These are phyloP conservation scores for Astropecten irregularis DNA, from an alignment of 53 echinoderm and acorn worm genomes.

Conservation along the genomic window DNA sequence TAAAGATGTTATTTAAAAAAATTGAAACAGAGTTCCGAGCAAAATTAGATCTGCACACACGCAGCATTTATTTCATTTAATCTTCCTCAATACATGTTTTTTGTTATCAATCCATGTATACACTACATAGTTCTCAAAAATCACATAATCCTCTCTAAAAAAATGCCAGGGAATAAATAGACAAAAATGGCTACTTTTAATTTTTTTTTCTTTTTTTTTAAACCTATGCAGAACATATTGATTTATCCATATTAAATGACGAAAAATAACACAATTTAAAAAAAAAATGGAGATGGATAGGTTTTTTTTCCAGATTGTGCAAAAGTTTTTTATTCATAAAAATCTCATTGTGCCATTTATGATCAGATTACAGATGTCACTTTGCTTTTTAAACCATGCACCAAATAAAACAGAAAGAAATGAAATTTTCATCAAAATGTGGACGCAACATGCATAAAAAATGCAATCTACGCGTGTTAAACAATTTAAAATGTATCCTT, in stretches of 20 bases:
- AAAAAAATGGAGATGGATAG: neutral
- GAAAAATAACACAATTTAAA: neutral
- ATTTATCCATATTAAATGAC: neutral
- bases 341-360: no score
- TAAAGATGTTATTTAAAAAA: neutral
- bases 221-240: slow-evolving; percentile 39
- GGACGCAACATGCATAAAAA: neutral
- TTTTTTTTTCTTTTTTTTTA: neutral
- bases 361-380: neutral
- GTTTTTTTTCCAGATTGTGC: neutral
- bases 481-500: no score
- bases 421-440: neutral
- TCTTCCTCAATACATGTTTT: slow-evolving; percentile 57
- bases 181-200: slow-evolving; percentile 41
- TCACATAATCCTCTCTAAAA: slow-evolving; percentile 54
- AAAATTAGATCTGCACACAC: slow-evolving; percentile 3
- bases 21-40: neutral
- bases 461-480: no score
- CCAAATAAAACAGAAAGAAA: neutral
- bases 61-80: slow-evolving; percentile 59
- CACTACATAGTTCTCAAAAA: slow-evolving; percentile 58
- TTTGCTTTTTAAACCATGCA: neutral
- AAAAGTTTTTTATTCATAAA: no score
- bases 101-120: slow-evolving; percentile 56
- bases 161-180: slow-evolving; percentile 59